Conservation (phyloP, 2,888 invertebrate genomes). For the Silvanus unidentatus region DNA sequence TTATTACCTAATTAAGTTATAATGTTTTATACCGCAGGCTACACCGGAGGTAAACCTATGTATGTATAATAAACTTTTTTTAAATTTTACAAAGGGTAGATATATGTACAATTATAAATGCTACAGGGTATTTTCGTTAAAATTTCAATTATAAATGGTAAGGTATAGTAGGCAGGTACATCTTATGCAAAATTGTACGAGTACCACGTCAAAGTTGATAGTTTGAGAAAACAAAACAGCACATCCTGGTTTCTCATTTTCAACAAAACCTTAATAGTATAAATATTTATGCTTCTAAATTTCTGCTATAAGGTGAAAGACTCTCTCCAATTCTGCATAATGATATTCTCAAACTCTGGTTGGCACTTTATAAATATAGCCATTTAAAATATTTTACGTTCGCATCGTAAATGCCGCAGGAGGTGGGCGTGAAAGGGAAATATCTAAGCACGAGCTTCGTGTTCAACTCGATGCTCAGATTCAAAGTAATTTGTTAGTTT, state of each 20-base stretch:
- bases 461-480: conserved; percentile 4
- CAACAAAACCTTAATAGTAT: conserved; percentile 3
- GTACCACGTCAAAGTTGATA: conserved; percentile 1
- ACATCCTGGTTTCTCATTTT: neutral
- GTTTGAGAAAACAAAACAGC: conserved; percentile 5
- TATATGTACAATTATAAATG: no score
- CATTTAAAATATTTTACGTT: conserved; percentile 7
- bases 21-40: no score
- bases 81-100: no score
- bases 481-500: conserved; percentile 5
- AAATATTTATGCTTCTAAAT: conserved; percentile 6
- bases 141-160: no score
- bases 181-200: conserved; percentile 1
- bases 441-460: conserved; percentile 3
- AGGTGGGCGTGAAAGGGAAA: neutral
- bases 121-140: no score
- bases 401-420: conserved; percentile 1
- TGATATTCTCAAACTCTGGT: conserved; percentile 6
- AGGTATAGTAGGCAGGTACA: neutral
- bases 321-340: conserved; percentile 3
- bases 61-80: no score
- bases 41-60: no score
- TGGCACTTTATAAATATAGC: conserved; percentile 7
- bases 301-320: conserved; percentile 5
- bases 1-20: no score